Base-by-base conservation (phyloP, 1,140 invertebrate species). In the Aphis gossypii region DNA sequence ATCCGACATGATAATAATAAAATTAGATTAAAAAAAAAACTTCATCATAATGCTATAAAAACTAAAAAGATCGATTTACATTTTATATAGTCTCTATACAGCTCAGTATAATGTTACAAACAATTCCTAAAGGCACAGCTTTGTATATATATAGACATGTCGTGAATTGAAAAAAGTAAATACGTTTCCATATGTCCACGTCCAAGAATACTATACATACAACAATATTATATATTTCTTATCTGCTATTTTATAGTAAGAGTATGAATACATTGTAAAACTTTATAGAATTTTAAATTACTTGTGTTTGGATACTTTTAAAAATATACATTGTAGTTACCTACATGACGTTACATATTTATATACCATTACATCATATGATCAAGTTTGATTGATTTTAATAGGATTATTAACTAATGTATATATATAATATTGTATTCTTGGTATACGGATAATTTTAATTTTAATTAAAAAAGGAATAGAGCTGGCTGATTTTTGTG, bases 261-360 rank as follows among this genome's bases (percentile, higher is more conserved):
- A 89, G 35, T 89, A 87, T 87, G 44, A 48, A 89, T 38, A 41
- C 35, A 54, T 90, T 60, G 56, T 44, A 56, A 88, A 90, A 90
- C 89, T 90, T 90, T 44, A 68, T 68, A 20, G 54, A 44, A 90
- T 90, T 68, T 68, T 44, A 90, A 68, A 90, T 90, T 21, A 44
- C 38, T 90, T 21, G 84, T 7, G 84, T 84, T 84, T 41, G 23
- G 44, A 44, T 30, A 41, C 41, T 44, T 86, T 86, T 30, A 5
- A 30, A 30, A 86, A 86, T 46, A 86, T 44, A 30, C 11, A 30
- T 1, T 7, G 14, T 46, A 46, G 23, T 4, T 30, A 46, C 23
- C 41, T 41, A 44, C 23, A 25, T 20, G 82, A 21, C 25, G 30
- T 60, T 60, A 30, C 30, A 30, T 60, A 60, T 60, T 60, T 30